Percentiles rank a stretch among this genome's conserved stretches.
phyloP scores from a whole-genome alignment of 64 coral and sea anemone genomes.

The Montipora sp. region DNA sequence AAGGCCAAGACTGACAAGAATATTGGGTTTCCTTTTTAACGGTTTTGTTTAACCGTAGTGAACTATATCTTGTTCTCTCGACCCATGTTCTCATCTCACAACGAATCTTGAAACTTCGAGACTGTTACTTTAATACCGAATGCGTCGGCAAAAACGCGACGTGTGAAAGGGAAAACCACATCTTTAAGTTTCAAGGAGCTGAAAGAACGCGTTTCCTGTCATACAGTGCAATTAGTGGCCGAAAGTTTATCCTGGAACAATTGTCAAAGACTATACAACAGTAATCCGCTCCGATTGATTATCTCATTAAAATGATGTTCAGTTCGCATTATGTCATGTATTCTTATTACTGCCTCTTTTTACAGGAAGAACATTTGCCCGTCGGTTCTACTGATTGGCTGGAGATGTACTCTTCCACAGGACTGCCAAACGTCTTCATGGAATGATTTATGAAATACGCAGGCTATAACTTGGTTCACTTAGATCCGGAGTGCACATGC shows the following conservation, averaged over 20 bases:
- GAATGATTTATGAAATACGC: slow-evolving; percentile 54
- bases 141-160: not conserved
- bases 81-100: not conserved
- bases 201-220: slow-evolving; percentile 14
- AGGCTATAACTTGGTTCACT: slow-evolving; percentile 27
- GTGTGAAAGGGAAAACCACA: slow-evolving; percentile 48
- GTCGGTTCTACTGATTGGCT: slow-evolving; percentile 37
- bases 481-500: slow-evolving; percentile 8
- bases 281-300: slow-evolving; percentile 45
- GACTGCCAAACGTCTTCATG: slow-evolving; percentile 48
- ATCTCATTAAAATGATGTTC: not conserved
- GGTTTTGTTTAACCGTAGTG: not conserved
- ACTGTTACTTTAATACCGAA: not conserved
- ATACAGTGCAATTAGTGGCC: slow-evolving; percentile 19
- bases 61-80: slow-evolving; percentile 22
- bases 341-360: slow-evolving; percentile 8
- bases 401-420: slow-evolving; percentile 36
- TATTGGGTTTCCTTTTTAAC: slow-evolving; percentile 18
- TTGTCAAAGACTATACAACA: slow-evolving; percentile 27
- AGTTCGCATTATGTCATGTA: slow-evolving; percentile 3
- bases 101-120: not conserved
- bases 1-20: slow-evolving; percentile 15
- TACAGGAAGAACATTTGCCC: slow-evolving; percentile 49
- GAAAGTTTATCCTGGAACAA: slow-evolving; percentile 30
- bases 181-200: slow-evolving; percentile 31